Evolutionary conservation across 2,797 vertebrate species (phyloP).

Genomic region (Centroberyx gerrardi): DNA sequence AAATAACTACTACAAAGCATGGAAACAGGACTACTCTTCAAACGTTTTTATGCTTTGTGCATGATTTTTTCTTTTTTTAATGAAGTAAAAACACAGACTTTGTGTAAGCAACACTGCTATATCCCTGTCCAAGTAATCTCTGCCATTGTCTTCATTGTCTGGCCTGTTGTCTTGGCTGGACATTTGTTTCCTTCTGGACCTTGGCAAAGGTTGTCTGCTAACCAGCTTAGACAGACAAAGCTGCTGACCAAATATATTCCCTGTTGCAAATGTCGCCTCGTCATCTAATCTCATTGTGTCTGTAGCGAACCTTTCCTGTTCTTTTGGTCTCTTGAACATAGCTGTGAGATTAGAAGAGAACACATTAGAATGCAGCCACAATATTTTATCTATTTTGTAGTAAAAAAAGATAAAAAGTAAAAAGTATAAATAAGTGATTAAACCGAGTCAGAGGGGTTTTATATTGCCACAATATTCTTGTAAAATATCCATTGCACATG

Average conservation of each 20-base stretch:
- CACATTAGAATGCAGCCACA: conserved; percentile 33
- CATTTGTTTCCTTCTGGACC: conserved; percentile 64
- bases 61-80: not conserved
- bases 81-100: not conserved
- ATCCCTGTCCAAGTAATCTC: conserved; percentile 1
- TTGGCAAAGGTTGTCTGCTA: conserved; percentile 73
- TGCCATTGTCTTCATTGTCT: conserved; percentile 33
- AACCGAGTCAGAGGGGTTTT: not conserved
- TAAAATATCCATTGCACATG: not conserved
- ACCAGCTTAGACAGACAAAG: conserved; percentile 80
- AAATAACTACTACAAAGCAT: too few species aligned
- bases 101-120: too few species aligned
- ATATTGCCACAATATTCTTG: not conserved
- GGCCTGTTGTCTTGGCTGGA: conserved; percentile 33
- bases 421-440: not conserved
- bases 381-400: conserved; percentile 16
- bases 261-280: conserved; percentile 76
- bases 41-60: not conserved
- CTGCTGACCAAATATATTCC: conserved; percentile 85
- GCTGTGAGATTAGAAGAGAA: conserved; percentile 46
- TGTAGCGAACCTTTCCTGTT: conserved; percentile 39
- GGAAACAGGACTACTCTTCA: too few species aligned
- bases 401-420: not conserved
- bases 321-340: conserved; percentile 17
- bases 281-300: conserved; percentile 71